A percentile compares a stretch with the other conserved stretches of the same genome.
Evolutionary conservation across 2,888 invertebrate species (phyloP).

Genomic region (Torymus tubicola): DNA sequence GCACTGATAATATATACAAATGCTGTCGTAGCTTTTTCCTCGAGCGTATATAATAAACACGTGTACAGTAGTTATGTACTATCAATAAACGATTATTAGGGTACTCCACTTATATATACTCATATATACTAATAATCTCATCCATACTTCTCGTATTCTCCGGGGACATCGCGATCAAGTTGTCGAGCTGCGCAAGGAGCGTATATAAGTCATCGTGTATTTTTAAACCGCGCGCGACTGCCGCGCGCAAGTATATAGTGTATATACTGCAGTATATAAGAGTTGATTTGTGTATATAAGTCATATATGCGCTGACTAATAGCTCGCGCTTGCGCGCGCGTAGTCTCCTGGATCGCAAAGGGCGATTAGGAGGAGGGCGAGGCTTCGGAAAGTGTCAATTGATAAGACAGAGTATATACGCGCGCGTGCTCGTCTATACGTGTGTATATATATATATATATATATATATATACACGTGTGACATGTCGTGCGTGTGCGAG

Average conservation of each 20-base stretch:
- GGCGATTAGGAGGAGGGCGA: neutral
- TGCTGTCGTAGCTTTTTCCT: too few species aligned
- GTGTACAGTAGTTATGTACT: neutral
- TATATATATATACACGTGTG: conserved; percentile 3
- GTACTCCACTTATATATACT: neutral
- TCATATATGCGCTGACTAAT: too few species aligned
- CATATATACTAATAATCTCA: too few species aligned
- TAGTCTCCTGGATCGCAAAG: too few species aligned
- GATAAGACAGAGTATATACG: too few species aligned
- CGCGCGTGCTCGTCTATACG: neutral
- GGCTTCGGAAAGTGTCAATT: too few species aligned
- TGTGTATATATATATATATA: neutral
- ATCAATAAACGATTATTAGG: neutral
- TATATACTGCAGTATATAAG: too few species aligned
- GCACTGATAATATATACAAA: too few species aligned
- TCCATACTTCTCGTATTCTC: conserved; percentile 1
- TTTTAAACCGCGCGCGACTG: conserved; percentile 40
- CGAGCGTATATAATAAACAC: too few species aligned
- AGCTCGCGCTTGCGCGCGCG: neutral
- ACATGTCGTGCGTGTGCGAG: conserved; percentile 27
- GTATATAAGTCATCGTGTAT: conserved; percentile 53
- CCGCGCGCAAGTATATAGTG: neutral
- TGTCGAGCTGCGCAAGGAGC: neutral
- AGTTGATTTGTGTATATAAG: too few species aligned
- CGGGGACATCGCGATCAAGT: neutral